Evolutionary conservation across 2,797 vertebrate genomes (phyloP), one percentile per base, ranked within the genome.

Genomic region (Karalla daura): DNA sequence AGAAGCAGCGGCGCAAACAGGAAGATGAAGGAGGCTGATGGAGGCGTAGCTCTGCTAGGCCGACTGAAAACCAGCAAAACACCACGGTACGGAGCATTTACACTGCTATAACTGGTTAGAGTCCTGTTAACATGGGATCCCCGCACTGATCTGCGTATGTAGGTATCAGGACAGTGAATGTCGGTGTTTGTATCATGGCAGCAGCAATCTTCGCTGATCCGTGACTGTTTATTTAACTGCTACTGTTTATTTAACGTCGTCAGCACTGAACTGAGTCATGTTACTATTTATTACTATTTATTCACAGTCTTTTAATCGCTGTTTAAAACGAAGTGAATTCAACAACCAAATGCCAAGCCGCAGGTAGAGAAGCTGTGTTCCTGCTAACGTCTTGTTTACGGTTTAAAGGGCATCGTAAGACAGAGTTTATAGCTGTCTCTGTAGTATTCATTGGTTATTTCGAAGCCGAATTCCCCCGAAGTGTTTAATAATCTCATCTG

Each of bases 31-130:
- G 6, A 12, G 7, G 6, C 71, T 36, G 59, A 39, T 32, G 43
- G 40, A 37, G 56, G 70, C 59, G 60, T 3, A 30, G 46, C 63
- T 3, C 5, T 81, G 81, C 79, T 84, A 65, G 6, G 54, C 36
- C 15, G 27, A 50, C 5, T 50, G 33, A 15, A 40, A 70, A 17
- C 11, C 0, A 27, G 17, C 2, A 17, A 47, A 62, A 67, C 10
- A 33, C 0, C 2, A 21, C n/a, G 0, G 0, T 36, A 15, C 1
- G 0, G 13, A 7, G 2, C 4, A 0, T 47, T 7, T 36, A 5
- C 3, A 12, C 9, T 9, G 1, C 2, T 9, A 3, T 0, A 35
- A 33, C 1, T 46, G 1, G 14, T 49, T 24, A 1, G 17, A 65
- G 67, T 3, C 13, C 6, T 15, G 0, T n/a, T n/a, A 2, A 13